Evolutionary conservation across 2,888 invertebrate species (phyloP).

Genomic region (Machimus rusticus): DNA sequence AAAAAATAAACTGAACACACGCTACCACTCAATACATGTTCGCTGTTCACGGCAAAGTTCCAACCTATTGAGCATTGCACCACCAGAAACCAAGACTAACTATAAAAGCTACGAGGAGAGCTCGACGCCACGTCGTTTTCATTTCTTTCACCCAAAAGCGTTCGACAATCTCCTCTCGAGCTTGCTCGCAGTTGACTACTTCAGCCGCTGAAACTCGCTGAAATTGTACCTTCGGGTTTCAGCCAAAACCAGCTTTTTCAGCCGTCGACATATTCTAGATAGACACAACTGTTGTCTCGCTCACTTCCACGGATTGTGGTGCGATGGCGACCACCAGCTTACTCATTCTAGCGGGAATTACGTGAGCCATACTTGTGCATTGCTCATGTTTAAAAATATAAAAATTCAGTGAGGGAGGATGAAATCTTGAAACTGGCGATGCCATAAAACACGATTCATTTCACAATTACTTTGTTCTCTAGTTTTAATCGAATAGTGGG

Average conservation of each 20-base stretch:
- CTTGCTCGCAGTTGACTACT: slow-evolving; percentile 39
- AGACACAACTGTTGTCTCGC: neutral
- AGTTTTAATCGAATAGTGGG: slow-evolving; percentile 10
- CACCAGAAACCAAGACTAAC: slow-evolving; percentile 31
- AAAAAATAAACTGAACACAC: slow-evolving; percentile 20
- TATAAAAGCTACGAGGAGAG: slow-evolving; percentile 26
- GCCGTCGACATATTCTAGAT: neutral
- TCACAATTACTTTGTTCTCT: neutral
- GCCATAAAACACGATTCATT: neutral
- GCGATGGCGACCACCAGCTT: neutral
- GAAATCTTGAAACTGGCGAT: slow-evolving; percentile 12
- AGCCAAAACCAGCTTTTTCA: neutral
- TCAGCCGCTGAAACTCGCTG: slow-evolving; percentile 22
- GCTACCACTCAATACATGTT: slow-evolving; percentile 33
- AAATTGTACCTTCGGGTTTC: slow-evolving; percentile 20
- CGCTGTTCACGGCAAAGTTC: slow-evolving; percentile 19
- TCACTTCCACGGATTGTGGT: neutral
- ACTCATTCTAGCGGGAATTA: neutral
- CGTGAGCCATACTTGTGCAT: neutral
- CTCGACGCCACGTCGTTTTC: slow-evolving; percentile 29
- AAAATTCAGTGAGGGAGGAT: slow-evolving; percentile 22
- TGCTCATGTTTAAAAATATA: slow-evolving; percentile 28
- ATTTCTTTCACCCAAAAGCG: slow-evolving; percentile 37
- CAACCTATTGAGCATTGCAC: slow-evolving; percentile 30
- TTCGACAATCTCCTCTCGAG: slow-evolving; percentile 32